A percentile compares a stretch with the other conserved stretches of the same genome.
Conservation (phyloP, 2,797 vertebrate species). For the Liasis olivaceus region DNA sequence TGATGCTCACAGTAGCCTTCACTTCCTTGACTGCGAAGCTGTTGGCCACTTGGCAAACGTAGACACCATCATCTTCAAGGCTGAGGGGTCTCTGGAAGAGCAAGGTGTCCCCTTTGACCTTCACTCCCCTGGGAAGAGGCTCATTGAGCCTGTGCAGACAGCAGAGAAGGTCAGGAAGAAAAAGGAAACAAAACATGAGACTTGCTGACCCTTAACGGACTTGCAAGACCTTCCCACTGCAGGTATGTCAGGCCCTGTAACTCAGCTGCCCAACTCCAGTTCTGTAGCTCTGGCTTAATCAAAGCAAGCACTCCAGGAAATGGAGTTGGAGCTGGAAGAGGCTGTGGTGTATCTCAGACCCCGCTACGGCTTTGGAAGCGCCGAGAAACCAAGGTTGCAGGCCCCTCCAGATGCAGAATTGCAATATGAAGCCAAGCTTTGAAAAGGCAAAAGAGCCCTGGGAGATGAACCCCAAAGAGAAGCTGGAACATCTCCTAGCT, state of each 20-base stretch:
- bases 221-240: neutral
- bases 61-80: conserved; percentile 76
- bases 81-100: conserved; percentile 77
- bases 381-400: no score
- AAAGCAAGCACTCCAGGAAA: no score
- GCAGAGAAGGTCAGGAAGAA: neutral
- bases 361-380: no score
- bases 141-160: conserved; percentile 72
- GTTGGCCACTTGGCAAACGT: conserved; percentile 82
- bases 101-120: conserved; percentile 77
- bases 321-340: no score
- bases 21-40: conserved; percentile 69
- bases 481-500: neutral
- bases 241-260: no score
- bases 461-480: neutral
- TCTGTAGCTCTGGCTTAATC: no score
- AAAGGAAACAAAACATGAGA: fast-evolving
- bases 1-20: conserved; percentile 67
- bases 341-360: no score
- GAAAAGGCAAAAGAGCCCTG: no score
- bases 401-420: no score
- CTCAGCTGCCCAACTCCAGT: no score
- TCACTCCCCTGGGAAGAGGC: conserved; percentile 78
- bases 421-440: no score
- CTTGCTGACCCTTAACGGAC: neutral